A percentile compares a stretch with the other conserved stretches of the same genome.
Conservation (phyloP, 2,113 vertebrate species). For the Ploceus nigricollis region DNA sequence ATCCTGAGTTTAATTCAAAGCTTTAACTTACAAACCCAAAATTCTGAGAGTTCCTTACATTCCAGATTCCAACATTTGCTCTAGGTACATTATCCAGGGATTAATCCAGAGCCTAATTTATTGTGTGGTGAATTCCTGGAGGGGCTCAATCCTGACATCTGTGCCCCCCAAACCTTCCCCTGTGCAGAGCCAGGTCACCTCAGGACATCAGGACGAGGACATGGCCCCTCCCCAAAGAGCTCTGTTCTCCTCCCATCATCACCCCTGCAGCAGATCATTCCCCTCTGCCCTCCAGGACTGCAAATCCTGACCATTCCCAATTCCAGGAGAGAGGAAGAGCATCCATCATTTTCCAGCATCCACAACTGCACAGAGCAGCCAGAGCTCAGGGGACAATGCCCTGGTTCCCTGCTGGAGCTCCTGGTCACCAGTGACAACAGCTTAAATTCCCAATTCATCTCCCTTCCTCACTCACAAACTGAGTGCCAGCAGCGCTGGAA, state of each 20-base stretch:
- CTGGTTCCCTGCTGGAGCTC: neutral
- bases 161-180: neutral
- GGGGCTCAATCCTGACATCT: neutral
- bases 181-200: accelerated
- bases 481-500: neutral
- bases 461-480: accelerated
- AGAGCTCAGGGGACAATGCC: neutral
- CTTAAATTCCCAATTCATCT: neutral
- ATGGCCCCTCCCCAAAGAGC: neutral
- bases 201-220: neutral
- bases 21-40: too few relatives aligned
- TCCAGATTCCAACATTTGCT: too few relatives aligned
- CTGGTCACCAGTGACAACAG: neutral
- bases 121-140: neutral
- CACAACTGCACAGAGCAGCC: too few relatives aligned
- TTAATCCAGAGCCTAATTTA: neutral
- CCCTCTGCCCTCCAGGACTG: neutral
- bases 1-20: too few relatives aligned
- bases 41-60: too few relatives aligned
- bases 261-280: neutral
- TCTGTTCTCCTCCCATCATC: accelerated
- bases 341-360: neutral
- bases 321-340: neutral
- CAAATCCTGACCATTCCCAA: neutral
- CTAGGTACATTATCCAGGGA: neutral